Conservation (phyloP, 2,113 vertebrate genomes). For the Dipodomys ordii region DNA sequence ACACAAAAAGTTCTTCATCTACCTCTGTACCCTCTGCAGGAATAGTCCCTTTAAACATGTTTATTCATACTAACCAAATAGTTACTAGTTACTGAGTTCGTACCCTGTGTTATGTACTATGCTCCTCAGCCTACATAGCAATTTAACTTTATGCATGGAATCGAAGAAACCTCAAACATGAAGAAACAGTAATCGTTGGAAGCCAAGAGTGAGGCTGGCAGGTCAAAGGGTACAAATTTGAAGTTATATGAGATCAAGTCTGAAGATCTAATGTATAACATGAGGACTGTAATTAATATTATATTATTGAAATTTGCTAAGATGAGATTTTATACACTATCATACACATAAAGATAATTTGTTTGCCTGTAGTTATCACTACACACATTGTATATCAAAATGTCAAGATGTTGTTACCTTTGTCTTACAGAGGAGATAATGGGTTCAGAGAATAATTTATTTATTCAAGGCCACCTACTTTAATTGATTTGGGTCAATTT, state of each 20-base stretch:
- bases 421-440: neutral
- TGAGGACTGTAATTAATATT: neutral
- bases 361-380: neutral
- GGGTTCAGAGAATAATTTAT: neutral
- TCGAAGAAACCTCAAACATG: neutral
- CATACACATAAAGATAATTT: neutral
- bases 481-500: neutral
- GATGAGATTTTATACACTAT: neutral
- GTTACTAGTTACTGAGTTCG: neutral
- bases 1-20: conserved; percentile 9
- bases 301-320: neutral
- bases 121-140: neutral
- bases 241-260: neutral
- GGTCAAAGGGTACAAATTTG: neutral
- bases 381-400: neutral
- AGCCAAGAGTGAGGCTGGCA: neutral
- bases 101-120: neutral
- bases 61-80: neutral
- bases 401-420: neutral
- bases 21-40: neutral
- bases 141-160: neutral
- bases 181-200: neutral
- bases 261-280: neutral
- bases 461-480: neutral
- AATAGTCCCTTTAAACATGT: neutral